A percentile compares a stretch with the other conserved stretches of the same genome.
phyloP scores from a whole-genome alignment of 2,113 vertebrate species.

The Gymnarchus niloticus region DNA sequence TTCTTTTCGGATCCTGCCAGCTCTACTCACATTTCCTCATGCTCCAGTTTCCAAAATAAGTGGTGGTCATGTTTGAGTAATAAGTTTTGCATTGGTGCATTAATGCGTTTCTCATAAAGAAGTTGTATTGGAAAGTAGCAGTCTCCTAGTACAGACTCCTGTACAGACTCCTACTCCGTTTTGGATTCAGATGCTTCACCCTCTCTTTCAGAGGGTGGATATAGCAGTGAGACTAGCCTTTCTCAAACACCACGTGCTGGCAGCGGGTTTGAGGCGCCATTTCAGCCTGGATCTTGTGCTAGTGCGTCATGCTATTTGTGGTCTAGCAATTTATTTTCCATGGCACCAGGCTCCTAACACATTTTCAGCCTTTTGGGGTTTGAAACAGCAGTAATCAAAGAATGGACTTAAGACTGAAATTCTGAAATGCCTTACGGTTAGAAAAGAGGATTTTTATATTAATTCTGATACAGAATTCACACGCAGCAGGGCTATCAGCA shows the following conservation, averaged over 20 bases:
- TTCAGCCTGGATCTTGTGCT: neutral
- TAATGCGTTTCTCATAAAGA: constrained; percentile 17
- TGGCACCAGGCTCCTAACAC: constrained; percentile 20
- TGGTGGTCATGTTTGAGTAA: constrained; percentile 24
- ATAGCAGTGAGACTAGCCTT: neutral
- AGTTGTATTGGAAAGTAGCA: neutral
- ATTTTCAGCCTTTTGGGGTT: constrained; percentile 1
- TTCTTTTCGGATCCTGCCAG: neutral
- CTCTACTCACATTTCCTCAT: neutral
- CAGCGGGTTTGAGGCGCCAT: neutral
- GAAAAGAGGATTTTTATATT: neutral
- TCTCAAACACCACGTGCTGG: neutral
- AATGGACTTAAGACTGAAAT: constrained; percentile 1
- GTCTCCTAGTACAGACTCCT: neutral
- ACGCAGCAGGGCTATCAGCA: neutral
- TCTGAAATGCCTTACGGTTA: neutral
- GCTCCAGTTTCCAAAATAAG: constrained; percentile 1
- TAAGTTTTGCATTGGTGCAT: neutral
- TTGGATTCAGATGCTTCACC: neutral
- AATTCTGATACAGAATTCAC: neutral
- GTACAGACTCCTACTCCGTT: neutral
- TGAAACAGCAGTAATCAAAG: neutral
- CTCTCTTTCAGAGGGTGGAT: neutral
- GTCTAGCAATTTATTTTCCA: constrained; percentile 21
- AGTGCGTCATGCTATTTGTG: constrained; percentile 14